Conservation (phyloP, 2,797 vertebrate genomes). For the Coendou prehensilis region DNA sequence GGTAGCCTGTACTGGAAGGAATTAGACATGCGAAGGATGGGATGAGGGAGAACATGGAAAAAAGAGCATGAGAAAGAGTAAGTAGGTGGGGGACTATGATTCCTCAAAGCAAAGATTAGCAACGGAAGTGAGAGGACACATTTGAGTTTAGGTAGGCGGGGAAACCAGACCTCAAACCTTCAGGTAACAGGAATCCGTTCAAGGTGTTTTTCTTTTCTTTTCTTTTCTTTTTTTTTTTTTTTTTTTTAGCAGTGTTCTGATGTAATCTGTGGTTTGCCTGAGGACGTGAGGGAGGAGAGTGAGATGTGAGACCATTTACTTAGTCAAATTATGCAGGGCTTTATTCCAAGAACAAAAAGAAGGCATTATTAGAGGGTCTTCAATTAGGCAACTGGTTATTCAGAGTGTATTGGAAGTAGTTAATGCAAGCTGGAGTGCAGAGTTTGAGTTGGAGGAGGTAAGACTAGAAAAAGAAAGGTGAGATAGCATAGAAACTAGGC, state of each 20-base stretch:
- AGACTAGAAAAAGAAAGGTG: constrained; percentile 9
- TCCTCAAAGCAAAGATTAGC: background rate
- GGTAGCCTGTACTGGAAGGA: background rate
- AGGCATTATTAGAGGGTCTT: background rate
- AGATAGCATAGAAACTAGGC: background rate
- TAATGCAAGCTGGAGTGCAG: background rate
- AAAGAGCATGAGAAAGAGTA: background rate
- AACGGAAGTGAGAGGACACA: background rate
- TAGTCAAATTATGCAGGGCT: background rate
- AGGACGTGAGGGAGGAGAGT: background rate
- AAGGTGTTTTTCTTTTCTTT: background rate
- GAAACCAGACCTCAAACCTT: background rate
- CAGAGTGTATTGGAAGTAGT: constrained; percentile 19
- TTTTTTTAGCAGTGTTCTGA: background rate
- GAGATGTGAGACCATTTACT: background rate
- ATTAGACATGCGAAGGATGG: background rate
- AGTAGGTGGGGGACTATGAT: background rate
- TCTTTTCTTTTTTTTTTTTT: background rate
- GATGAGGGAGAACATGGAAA: background rate
- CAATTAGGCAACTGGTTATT: background rate
- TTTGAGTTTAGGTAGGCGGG: background rate
- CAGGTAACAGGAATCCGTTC: background rate
- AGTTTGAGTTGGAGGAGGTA: background rate
- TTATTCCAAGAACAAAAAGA: background rate
- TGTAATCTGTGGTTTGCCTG: background rate